Percentiles rank a stretch among this genome's conserved stretches.
Conservation (phyloP, 2,888 invertebrate genomes). For the Cerastis rubricosa region DNA sequence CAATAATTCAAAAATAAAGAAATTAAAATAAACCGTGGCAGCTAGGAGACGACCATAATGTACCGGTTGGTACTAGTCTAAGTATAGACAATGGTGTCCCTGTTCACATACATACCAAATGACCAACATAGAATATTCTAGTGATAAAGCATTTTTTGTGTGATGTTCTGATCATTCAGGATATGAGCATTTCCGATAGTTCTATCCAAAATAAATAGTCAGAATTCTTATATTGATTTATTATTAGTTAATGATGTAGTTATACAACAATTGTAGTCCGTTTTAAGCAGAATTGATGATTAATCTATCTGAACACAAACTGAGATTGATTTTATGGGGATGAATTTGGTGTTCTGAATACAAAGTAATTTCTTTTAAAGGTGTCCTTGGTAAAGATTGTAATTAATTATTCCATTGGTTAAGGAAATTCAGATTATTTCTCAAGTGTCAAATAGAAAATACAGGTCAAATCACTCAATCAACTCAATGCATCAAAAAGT, state of each 20-base stretch:
- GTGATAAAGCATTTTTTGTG: background rate
- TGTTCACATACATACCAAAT: background rate
- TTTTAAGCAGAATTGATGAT: conserved; percentile 16
- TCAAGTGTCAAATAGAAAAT: background rate
- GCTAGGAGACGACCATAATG: no score
- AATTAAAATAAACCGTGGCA: no score
- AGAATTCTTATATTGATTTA: background rate
- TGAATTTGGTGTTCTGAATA: conserved; percentile 2
- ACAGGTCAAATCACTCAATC: no score
- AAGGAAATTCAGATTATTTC: background rate
- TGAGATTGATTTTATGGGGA: background rate
- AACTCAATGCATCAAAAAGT: background rate
- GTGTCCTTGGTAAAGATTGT: background rate
- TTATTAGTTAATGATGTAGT: background rate
- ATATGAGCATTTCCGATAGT: background rate
- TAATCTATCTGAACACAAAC: conserved; percentile 2
- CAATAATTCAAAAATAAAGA: no score
- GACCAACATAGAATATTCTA: background rate
- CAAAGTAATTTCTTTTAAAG: conserved; percentile 1
- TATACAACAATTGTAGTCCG: conserved; percentile 5
- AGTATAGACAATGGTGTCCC: background rate
- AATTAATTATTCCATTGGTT: background rate
- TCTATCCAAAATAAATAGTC: background rate
- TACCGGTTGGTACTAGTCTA: background rate
- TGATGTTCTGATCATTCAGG: background rate